These are phyloP conservation scores for Macrosteles quadrilineatus DNA, from an alignment of 1,140 invertebrate genomes.

Conservation along the genomic window DNA sequence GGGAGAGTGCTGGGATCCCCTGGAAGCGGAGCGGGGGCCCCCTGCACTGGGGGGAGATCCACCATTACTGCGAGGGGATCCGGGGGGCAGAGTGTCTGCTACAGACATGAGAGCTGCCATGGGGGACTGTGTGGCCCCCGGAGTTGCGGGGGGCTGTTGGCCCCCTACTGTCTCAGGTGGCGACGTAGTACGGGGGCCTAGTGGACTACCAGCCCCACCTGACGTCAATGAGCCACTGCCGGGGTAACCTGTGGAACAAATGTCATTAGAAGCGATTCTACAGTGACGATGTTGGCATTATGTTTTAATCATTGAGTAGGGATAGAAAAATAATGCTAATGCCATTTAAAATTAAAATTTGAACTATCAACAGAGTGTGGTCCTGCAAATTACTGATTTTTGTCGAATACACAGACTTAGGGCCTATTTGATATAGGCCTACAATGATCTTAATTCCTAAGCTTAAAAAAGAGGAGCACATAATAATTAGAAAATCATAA, in stretches of 20 bases:
- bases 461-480: too few relatives aligned
- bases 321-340: too few relatives aligned
- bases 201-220: slow-evolving; percentile 51
- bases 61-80: slow-evolving; percentile 72
- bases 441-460: too few relatives aligned
- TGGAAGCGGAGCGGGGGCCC: slow-evolving; percentile 70
- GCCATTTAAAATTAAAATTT: too few relatives aligned
- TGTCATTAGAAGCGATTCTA: too few relatives aligned
- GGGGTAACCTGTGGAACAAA: slow-evolving; percentile 39
- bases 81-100: slow-evolving; percentile 81
- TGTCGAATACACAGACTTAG: too few relatives aligned
- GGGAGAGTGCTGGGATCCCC: slow-evolving; percentile 83
- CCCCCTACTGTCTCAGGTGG: slow-evolving; percentile 52
- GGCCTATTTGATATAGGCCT: too few relatives aligned
- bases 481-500: too few relatives aligned
- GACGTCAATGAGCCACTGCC: slow-evolving; percentile 24
- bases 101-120: slow-evolving; percentile 90
- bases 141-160: slow-evolving; percentile 43
- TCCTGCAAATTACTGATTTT: too few relatives aligned
- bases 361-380: too few relatives aligned
- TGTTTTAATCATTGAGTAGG: too few relatives aligned
- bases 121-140: slow-evolving; percentile 65
- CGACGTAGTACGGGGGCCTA: slow-evolving; percentile 58
- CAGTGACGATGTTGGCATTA: too few relatives aligned
- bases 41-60: slow-evolving; percentile 65